Percentiles rank a stretch among this genome's conserved stretches.
Evolutionary conservation across 1,140 invertebrate genomes (phyloP).

Genomic region (Pentalonia nigronervosa): DNA sequence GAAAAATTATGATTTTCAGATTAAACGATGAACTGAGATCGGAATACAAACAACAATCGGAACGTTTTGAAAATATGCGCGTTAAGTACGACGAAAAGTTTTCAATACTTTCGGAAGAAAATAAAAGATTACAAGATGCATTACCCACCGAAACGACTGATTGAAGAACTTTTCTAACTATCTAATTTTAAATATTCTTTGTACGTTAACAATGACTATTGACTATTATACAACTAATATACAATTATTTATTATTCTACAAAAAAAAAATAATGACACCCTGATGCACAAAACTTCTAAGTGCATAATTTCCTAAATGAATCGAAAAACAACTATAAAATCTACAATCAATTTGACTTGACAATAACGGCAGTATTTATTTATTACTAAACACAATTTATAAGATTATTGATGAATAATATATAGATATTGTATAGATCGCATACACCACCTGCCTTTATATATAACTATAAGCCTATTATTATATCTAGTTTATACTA

Average conservation of each 20-base stretch:
- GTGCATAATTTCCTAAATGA: not conserved
- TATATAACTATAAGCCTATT: not conserved
- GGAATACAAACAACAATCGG: conserved; percentile 78
- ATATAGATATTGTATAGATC: not conserved
- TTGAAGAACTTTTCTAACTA: not conserved
- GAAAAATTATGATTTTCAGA: conserved; percentile 57
- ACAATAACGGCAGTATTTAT: not conserved
- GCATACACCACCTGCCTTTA: not conserved
- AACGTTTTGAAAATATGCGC: conserved; percentile 70
- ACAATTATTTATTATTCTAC: not conserved
- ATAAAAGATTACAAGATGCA: conserved; percentile 60
- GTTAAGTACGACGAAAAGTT: conserved; percentile 67
- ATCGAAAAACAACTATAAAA: not conserved
- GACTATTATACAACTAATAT: not conserved
- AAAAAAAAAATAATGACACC: not conserved
- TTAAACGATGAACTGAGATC: conserved; percentile 76
- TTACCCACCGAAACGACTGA: not conserved
- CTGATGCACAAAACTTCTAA: not conserved
- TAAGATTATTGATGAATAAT: not conserved
- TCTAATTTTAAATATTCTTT: not conserved
- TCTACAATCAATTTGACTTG: not conserved
- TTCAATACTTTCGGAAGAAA: conserved; percentile 64
- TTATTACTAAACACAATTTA: not conserved
- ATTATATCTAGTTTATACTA: not conserved
- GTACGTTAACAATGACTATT: not conserved